Percentiles rank a stretch among this genome's conserved stretches.
Evolutionary conservation across 2,888 invertebrate genomes (phyloP).

Genomic region (Endomychus coccineus): DNA sequence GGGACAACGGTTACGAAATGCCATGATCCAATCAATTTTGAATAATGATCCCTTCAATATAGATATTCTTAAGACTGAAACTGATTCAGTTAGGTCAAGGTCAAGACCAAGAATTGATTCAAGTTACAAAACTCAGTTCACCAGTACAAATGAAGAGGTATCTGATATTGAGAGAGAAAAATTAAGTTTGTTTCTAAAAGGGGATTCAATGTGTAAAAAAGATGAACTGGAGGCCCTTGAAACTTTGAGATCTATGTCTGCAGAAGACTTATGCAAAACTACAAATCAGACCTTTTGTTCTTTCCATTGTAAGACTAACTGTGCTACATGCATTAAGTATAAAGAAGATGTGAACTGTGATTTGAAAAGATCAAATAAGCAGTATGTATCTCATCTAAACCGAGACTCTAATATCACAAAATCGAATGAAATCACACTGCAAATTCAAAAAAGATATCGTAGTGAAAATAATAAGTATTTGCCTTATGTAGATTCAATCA

Average conservation of each 20-base stretch:
- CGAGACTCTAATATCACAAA: too few relatives aligned
- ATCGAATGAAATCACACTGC: too few relatives aligned
- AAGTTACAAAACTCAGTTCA: slow-evolving; percentile 2
- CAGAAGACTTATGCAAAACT: slow-evolving; percentile 35
- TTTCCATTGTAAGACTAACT: slow-evolving; percentile 28
- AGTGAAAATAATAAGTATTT: slow-evolving; percentile 17
- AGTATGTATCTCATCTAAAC: too few relatives aligned
- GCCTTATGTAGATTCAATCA: slow-evolving; percentile 43
- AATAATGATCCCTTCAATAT: slow-evolving; percentile 38
- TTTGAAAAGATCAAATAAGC: slow-evolving; percentile 18
- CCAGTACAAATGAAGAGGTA: neutral
- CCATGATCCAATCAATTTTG: slow-evolving; percentile 41
- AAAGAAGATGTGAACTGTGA: slow-evolving; percentile 28
- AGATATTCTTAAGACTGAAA: slow-evolving; percentile 27
- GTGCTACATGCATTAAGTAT: slow-evolving; percentile 37
- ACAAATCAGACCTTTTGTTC: slow-evolving; percentile 28
- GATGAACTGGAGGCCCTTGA: slow-evolving; percentile 43
- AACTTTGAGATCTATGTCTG: slow-evolving; percentile 41
- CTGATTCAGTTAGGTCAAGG: slow-evolving; percentile 8
- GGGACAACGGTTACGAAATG: slow-evolving; percentile 38
- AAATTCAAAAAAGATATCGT: slow-evolving; percentile 12
- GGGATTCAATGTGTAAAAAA: slow-evolving; percentile 39
- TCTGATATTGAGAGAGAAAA: slow-evolving; percentile 25
- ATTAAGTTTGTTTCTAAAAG: slow-evolving; percentile 37
- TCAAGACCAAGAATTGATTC: slow-evolving; percentile 7